Conservation (phyloP, 2,113 vertebrate genomes). For the Anser brachyrhynchus region DNA sequence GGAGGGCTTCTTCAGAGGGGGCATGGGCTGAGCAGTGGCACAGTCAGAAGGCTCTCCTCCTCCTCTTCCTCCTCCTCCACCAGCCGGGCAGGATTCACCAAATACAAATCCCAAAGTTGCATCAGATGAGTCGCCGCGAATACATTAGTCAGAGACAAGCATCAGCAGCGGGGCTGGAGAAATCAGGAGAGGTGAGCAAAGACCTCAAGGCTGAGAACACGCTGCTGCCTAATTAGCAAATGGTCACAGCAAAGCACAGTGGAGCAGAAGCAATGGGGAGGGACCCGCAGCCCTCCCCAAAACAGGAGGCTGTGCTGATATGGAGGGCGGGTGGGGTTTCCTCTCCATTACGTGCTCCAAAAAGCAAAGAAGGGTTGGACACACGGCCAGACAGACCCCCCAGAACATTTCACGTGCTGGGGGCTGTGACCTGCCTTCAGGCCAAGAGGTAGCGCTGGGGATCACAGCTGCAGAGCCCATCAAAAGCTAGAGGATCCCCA, state of each 20-base stretch:
- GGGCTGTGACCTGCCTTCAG: not conserved
- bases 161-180: not conserved
- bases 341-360: not conserved
- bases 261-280: not conserved
- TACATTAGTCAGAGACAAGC: not conserved
- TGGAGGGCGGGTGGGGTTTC: fast-evolving
- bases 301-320: not conserved
- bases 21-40: not conserved
- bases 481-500: not conserved
- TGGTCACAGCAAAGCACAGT: not conserved
- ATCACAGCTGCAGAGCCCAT: not conserved
- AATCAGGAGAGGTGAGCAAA: fast-evolving
- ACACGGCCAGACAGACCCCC: not conserved
- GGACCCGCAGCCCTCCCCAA: not conserved
- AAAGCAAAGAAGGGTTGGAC: not conserved
- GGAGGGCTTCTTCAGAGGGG: not conserved
- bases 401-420: not conserved
- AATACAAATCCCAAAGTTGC: not conserved
- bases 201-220: not conserved
- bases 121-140: not conserved
- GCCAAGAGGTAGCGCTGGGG: not conserved
- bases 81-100: not conserved
- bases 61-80: not conserved
- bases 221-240: not conserved
- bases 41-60: not conserved